Base-by-base conservation (phyloP, 2,888 invertebrate genomes). In the Onchidella celtica region DNA sequence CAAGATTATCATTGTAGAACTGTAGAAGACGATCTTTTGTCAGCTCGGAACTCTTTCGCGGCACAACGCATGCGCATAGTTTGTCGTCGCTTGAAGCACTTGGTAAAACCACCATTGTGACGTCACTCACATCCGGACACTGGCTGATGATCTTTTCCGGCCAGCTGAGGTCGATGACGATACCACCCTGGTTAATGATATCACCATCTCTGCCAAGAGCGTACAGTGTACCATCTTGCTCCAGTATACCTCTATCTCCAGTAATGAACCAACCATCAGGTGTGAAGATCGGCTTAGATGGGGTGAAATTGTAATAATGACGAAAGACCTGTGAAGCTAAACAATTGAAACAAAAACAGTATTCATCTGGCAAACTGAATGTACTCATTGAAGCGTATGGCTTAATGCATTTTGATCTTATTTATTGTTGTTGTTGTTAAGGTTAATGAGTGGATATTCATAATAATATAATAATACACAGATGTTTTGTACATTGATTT, bases 21-120 rank as follows among this genome's bases (percentile, higher is more conserved):
- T 61, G 61, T 14, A 47, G 47, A 47, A 47, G 47, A 11, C 47
- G 47, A 17, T 61, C n/a, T 61, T 61, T n/a, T 6, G 61, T 61
- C 9, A 57, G 21, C 17, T 59, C 21, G 9, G 36, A 38, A n/a
- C 2, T 27, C 24, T 36, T 2, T 61, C 38, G 36, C 73, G 72
- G 70, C 72, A 72, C 66, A 65, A 72, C 63, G 70, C 79, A 73
- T 29, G 55, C 73, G 29, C 65, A 65, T 47, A 79, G 55, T 63
- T 63, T 55, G 55, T 47, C 40, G 6, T 6, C 6, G 9, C 47
- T 17, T 47, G 47, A 47, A 11, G 17, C 9, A 14, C 21, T 21
- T 17, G 9, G 55, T 57, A 47, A 66, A 70, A 59, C 65, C 68
- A 57, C 65, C 57, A 66, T 66, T 55, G 66, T 78, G 77, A 82